A percentile compares a stretch with the other conserved stretches of the same genome.
Evolutionary conservation across 2,797 vertebrate species (phyloP).

Genomic region (Helostoma temminkii): DNA sequence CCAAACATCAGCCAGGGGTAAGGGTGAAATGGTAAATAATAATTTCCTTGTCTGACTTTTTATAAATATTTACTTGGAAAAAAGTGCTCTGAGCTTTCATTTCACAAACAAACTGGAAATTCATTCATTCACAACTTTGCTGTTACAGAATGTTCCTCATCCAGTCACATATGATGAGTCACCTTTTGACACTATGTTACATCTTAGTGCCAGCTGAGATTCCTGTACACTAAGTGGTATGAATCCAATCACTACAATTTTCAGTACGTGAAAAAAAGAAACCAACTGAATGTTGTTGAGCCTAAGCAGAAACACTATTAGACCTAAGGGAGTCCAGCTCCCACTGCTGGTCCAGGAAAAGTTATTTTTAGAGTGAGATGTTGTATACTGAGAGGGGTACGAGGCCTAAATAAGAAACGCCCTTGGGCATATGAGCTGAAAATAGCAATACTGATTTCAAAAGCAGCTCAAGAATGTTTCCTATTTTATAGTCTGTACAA

Average conservation of each 20-base stretch:
- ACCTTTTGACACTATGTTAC: conserved; percentile 21
- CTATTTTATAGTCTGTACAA: not conserved
- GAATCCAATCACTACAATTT: not conserved
- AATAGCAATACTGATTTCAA: conserved; percentile 29
- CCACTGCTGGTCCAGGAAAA: conserved; percentile 37
- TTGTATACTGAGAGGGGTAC: conserved; percentile 53
- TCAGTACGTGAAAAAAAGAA: too few relatives aligned
- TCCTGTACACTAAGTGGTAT: not conserved
- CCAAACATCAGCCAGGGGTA: conserved; percentile 79
- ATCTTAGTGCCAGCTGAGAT: conserved; percentile 1
- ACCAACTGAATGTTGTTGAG: too few relatives aligned
- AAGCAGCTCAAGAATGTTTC: conserved; percentile 19
- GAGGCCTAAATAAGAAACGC: conserved; percentile 55
- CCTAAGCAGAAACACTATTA: conserved; percentile 55
- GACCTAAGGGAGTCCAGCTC: conserved; percentile 53
- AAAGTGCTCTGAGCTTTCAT: conserved; percentile 72
- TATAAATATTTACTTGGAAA: conserved; percentile 85
- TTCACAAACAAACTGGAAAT: conserved; percentile 77
- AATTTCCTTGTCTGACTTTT: conserved; percentile 84
- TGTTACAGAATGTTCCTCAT: conserved; percentile 51
- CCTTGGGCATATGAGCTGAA: conserved; percentile 22
- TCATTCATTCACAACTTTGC: conserved; percentile 68
- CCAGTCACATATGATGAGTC: not conserved
- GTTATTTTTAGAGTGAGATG: conserved; percentile 76
- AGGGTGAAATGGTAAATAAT: conserved; percentile 84